phyloP scores from a whole-genome alignment of 2,888 invertebrate species.

The Tromatobia lineatoria region DNA sequence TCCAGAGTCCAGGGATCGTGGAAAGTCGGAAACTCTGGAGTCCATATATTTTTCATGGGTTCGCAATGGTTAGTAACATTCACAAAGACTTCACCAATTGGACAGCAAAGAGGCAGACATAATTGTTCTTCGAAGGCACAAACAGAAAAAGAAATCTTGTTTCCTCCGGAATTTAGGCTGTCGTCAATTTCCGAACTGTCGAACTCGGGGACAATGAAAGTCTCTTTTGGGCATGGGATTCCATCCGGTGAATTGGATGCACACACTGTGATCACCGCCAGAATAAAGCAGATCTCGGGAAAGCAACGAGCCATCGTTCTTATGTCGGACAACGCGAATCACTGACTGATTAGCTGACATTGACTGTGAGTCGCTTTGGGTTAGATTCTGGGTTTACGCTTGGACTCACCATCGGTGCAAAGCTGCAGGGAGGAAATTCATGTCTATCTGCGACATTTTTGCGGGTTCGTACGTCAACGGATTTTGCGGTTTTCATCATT shows the following conservation, averaged over 20 bases:
- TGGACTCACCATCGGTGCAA: background rate
- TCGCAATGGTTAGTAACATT: background rate
- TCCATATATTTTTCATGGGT: conserved; percentile 18
- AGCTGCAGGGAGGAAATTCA: background rate
- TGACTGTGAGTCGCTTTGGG: conserved; percentile 1
- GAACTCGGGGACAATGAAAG: background rate
- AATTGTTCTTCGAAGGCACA: conserved; percentile 64
- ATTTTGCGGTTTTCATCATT: conserved; percentile 8
- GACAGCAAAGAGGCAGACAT: conserved; percentile 76
- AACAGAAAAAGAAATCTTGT: conserved; percentile 33
- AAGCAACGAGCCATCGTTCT: conserved; percentile 14
- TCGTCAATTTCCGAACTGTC: background rate
- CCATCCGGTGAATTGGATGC: conserved; percentile 46
- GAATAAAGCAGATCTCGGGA: background rate
- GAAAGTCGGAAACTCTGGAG: conserved; percentile 68
- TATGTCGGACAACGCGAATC: conserved; percentile 21
- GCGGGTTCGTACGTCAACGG: background rate
- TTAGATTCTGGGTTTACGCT: too few species aligned
- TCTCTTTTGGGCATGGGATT: conserved; percentile 40
- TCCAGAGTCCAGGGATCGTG: conserved; percentile 65
- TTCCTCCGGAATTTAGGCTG: background rate
- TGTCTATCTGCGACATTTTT: background rate
- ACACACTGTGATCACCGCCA: background rate
- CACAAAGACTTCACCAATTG: conserved; percentile 10
- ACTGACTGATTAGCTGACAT: conserved; percentile 4